phyloP scores from a whole-genome alignment of 1,140 invertebrate genomes.

The Antheraea mylitta region DNA sequence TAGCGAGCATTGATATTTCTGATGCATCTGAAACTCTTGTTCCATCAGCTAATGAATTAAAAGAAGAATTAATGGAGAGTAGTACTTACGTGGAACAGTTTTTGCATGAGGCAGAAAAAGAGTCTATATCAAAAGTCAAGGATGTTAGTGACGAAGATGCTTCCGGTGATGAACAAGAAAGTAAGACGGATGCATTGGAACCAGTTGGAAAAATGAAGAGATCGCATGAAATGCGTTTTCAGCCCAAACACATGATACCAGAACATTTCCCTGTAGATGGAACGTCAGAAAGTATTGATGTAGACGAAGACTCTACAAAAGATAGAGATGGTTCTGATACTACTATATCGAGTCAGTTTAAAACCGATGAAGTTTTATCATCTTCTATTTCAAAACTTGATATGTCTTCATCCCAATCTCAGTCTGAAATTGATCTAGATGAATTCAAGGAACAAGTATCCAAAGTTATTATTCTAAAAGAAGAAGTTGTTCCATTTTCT shows the following conservation, averaged over 20 bases:
- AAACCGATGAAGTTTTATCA: slow-evolving; percentile 65
- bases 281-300: slow-evolving; percentile 62
- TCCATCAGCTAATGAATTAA: slow-evolving; percentile 85
- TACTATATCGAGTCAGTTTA: slow-evolving; percentile 67
- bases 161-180: slow-evolving; percentile 77
- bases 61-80: slow-evolving; percentile 78
- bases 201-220: slow-evolving; percentile 88
- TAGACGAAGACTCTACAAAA: slow-evolving; percentile 65
- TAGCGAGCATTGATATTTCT: slow-evolving; percentile 92
- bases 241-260: slow-evolving; percentile 81
- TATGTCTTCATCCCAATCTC: slow-evolving; percentile 56
- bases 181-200: slow-evolving; percentile 58
- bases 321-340: slow-evolving; percentile 66
- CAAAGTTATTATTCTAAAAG: slow-evolving; percentile 34
- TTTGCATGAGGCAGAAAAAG: slow-evolving; percentile 66
- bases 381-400: slow-evolving; percentile 72
- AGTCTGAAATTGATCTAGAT: slow-evolving; percentile 53
- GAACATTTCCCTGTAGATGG: slow-evolving; percentile 69
- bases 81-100: slow-evolving; percentile 74
- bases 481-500: slow-evolving; percentile 57
- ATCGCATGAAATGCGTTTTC: slow-evolving; percentile 94
- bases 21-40: slow-evolving; percentile 94
- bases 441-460: slow-evolving; percentile 46
- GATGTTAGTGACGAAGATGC: slow-evolving; percentile 70
- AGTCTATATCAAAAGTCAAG: slow-evolving; percentile 45